phyloP scores from a whole-genome alignment of 2,888 invertebrate genomes.

The Acronicta aceris region DNA sequence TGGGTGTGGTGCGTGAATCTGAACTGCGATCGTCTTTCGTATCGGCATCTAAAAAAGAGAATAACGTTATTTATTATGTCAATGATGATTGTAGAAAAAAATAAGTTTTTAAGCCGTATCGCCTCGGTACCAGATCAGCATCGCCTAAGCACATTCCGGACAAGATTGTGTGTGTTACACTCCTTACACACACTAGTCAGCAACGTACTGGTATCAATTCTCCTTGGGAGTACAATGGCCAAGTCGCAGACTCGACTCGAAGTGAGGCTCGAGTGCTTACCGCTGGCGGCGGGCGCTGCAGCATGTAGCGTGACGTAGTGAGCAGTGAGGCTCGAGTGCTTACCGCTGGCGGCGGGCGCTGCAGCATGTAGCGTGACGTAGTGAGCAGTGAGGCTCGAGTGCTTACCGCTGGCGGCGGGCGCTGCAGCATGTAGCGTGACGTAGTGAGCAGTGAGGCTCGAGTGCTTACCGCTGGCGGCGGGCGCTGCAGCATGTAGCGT shows the following conservation, averaged over 20 bases:
- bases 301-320: constrained; percentile 47
- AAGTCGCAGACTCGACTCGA: no score
- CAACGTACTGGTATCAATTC: no score
- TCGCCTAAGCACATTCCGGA: no score
- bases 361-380: constrained; percentile 66
- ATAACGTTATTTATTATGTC: neutral
- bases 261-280: neutral
- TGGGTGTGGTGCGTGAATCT: constrained; percentile 61
- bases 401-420: constrained; percentile 14
- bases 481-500: no score
- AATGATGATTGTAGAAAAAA: no score
- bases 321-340: neutral
- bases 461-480: constrained; percentile 9
- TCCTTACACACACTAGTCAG: no score
- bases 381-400: neutral
- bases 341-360: constrained; percentile 10
- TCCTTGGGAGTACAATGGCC: no score
- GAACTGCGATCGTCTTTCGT: constrained; percentile 67
- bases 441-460: neutral
- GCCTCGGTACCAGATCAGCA: no score
- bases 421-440: no score
- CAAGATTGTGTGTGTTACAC: no score
- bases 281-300: constrained; percentile 51
- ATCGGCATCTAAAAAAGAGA: constrained; percentile 49
- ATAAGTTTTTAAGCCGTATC: no score